A percentile compares a stretch with the other conserved stretches of the same genome.
Evolutionary conservation across 2,113 vertebrate species (phyloP).

Genomic region (Gila orcuttii): DNA sequence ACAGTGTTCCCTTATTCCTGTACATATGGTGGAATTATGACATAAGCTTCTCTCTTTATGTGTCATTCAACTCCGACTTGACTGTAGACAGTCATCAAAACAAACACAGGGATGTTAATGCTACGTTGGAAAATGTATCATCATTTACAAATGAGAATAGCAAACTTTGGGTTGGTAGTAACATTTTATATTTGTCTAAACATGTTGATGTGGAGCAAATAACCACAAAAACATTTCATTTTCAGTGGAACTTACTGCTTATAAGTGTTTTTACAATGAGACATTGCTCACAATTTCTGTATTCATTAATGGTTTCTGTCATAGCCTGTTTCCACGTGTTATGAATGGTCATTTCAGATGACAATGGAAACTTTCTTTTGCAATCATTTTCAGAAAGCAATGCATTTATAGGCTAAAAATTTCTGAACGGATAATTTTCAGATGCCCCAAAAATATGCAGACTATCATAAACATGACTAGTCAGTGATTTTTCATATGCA

Average conservation of each 20-base stretch:
- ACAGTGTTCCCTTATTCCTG: background rate
- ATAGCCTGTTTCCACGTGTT: background rate
- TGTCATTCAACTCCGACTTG: background rate
- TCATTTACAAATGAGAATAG: background rate
- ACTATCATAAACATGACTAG: background rate
- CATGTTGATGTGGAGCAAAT: conserved; percentile 15
- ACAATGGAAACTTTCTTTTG: background rate
- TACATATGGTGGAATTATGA: conserved; percentile 15
- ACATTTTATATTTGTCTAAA: conserved; percentile 23
- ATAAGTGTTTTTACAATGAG: background rate
- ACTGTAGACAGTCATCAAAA: conserved; percentile 21
- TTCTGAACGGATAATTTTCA: background rate
- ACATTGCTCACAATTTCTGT: conserved; percentile 15
- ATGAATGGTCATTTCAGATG: background rate
- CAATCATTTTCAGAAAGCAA: conserved; percentile 9
- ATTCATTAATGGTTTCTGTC: background rate
- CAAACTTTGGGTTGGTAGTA: background rate
- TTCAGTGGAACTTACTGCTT: conserved; percentile 27
- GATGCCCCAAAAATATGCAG: background rate
- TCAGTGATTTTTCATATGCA: background rate
- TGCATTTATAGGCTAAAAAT: background rate
- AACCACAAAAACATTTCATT: conserved; percentile 17
- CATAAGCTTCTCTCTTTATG: conserved; percentile 19
- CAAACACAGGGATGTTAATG: conserved; percentile 28
- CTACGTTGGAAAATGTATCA: conserved; percentile 12